Base-by-base conservation (phyloP, 2,113 vertebrate genomes). In the Melanerpes aurifrons region DNA sequence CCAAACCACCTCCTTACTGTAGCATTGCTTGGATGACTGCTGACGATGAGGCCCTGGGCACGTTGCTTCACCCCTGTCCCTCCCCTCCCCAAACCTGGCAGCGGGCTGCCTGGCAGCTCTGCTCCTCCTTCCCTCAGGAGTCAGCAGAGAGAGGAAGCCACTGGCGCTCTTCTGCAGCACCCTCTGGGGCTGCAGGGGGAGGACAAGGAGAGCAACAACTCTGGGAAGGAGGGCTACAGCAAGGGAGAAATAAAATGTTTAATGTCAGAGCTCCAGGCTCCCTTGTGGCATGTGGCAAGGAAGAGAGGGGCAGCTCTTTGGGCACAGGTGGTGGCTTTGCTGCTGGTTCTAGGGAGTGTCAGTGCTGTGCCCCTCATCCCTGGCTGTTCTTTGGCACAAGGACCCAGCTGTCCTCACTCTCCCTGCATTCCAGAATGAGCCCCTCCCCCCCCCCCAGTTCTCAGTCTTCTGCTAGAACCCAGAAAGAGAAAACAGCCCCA, bases 171-270 rank as follows among this genome's bases (percentile, higher is more conserved):
- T 50, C 87, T 1, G 8, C 59, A 79, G 70, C 64, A 19, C 2
- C 12, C 18, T 86, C 47, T 76, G 68, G 47, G 66, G 50, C 87
- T 87, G 64, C 0, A 0, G 57, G 12, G 81, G 68, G 81, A 78
- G 35, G 70, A 67, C 40, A 53, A 75, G 80, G 54, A 57, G 21
- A 85, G 18, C 0, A 0, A 57, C 61, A 72, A 71, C 59, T 59
- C 35, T 37, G 47, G 75, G 86, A 87, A 82, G 68, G 74, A 70
- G 84, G 61, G 89, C 48, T 53, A 67, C 48, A 69, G 78, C 1
- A 1, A 82, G 47, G 58, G 53, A 70, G 59, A 82, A 97, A 96
- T 94, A 95, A 96, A 95, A 31, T 9, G 54, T 90, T 86, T 67
- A 86, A 89, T 56, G 86, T 56, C 75, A 71, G 37, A 93, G 87